Conservation (phyloP, 2,888 invertebrate species). For the Tetanocera ferruginea region DNA sequence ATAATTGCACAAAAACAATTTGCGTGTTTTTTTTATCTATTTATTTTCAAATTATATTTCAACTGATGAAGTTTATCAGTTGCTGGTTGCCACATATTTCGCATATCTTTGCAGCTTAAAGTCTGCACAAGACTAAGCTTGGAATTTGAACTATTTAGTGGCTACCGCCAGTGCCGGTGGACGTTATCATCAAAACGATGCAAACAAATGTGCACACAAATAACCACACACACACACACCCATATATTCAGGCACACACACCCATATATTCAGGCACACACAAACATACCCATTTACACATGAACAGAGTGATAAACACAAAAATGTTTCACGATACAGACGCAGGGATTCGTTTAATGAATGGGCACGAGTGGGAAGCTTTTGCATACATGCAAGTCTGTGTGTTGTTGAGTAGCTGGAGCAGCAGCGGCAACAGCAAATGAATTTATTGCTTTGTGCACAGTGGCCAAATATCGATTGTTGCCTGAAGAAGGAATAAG, state of each 20-base stretch:
- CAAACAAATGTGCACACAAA: neutral
- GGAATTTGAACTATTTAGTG: neutral
- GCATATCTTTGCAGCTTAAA: conserved; percentile 5
- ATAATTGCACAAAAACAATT: no score
- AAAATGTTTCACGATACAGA: neutral
- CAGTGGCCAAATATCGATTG: conserved; percentile 2
- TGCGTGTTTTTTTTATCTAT: no score
- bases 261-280: neutral
- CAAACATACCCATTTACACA: neutral
- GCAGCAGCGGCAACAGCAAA: neutral
- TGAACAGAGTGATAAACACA: neutral
- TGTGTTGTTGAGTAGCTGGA: neutral
- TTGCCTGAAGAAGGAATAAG: neutral
- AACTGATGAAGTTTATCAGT: neutral
- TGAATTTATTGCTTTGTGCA: conserved; percentile 13
- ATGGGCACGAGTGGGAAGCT: neutral
- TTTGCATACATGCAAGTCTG: neutral
- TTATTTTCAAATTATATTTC: no score
- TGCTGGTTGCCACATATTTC: neutral
- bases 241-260: neutral
- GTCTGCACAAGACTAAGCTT: neutral
- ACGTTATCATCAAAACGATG: conserved; percentile 10
- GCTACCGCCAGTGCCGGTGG: neutral
- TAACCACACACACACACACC: neutral
- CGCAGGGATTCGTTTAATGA: neutral